Evolutionary conservation across 2,888 invertebrate genomes (phyloP).

Genomic region (Anaspis maculata): DNA sequence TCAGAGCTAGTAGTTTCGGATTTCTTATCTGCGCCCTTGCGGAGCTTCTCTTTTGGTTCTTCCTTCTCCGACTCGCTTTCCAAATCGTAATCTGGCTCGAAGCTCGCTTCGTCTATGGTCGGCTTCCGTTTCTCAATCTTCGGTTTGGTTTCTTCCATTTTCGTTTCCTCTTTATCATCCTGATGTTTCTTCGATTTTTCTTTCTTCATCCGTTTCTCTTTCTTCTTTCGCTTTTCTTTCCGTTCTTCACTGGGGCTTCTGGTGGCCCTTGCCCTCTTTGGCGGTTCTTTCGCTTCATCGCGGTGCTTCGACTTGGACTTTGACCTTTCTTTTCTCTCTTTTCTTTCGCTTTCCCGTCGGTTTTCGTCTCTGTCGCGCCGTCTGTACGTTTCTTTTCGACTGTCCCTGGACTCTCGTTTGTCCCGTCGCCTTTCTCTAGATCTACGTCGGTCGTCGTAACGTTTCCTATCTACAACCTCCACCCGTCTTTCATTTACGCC

Average conservation of each 20-base stretch:
- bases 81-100: slow-evolving; percentile 67
- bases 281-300: slow-evolving; percentile 16
- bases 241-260: slow-evolving; percentile 15
- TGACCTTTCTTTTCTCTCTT: slow-evolving; percentile 9
- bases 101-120: slow-evolving; percentile 62
- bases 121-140: slow-evolving; percentile 50
- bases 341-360: slow-evolving; percentile 13
- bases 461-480: slow-evolving; percentile 30
- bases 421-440: too few relatives aligned
- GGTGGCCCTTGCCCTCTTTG: slow-evolving; percentile 13
- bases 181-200: slow-evolving; percentile 36
- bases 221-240: slow-evolving; percentile 34
- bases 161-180: slow-evolving; percentile 25
- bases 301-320: slow-evolving; percentile 1
- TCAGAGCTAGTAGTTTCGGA: slow-evolving; percentile 33
- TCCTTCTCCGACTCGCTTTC: slow-evolving; percentile 57
- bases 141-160: slow-evolving; percentile 30
- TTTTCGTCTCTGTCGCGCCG: slow-evolving; percentile 12
- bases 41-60: slow-evolving; percentile 39
- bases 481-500: too few relatives aligned
- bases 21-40: slow-evolving; percentile 19
- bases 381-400: too few relatives aligned
- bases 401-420: too few relatives aligned
- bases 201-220: slow-evolving; percentile 43
- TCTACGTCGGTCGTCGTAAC: slow-evolving; percentile 21